These are phyloP conservation scores for Tridacna crocea DNA, from an alignment of 2,888 invertebrate species.

Conservation along the genomic window DNA sequence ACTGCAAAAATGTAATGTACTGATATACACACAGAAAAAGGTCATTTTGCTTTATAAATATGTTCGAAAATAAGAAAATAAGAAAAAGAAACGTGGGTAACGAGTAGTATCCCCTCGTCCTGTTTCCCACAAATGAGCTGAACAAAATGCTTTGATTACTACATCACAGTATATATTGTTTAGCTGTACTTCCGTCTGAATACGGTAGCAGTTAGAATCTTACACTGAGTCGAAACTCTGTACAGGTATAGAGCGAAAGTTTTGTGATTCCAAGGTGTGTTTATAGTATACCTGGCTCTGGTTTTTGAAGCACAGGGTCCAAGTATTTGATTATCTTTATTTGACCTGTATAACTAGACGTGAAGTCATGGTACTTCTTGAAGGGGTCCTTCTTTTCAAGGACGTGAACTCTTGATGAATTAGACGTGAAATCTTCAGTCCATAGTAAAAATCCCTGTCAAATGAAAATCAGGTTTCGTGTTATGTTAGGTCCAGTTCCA, in stretches of 20 bases:
- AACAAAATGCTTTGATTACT: too few relatives aligned
- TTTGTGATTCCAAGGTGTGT: too few relatives aligned
- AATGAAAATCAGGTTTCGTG: neutral
- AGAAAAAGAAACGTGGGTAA: too few relatives aligned
- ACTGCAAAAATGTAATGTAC: too few relatives aligned
- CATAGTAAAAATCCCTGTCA: constrained; percentile 7
- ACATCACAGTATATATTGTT: neutral
- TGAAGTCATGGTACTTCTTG: neutral
- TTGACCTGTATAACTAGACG: neutral
- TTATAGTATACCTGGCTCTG: neutral
- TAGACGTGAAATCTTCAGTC: neutral
- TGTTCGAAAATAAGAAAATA: too few relatives aligned
- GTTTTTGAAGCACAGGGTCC: constrained; percentile 15
- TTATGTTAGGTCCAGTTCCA: neutral
- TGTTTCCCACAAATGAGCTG: too few relatives aligned
- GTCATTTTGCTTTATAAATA: too few relatives aligned
- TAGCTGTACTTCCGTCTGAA: too few relatives aligned
- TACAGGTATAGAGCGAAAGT: too few relatives aligned
- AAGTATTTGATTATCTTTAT: neutral
- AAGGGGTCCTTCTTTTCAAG: neutral
- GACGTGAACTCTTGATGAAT: neutral
- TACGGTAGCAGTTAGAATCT: neutral
- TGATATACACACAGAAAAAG: too few relatives aligned
- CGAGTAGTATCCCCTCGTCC: too few relatives aligned
- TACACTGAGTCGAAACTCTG: neutral